phyloP scores from a whole-genome alignment of 2,113 vertebrate genomes.

The Glaucomys volans region DNA sequence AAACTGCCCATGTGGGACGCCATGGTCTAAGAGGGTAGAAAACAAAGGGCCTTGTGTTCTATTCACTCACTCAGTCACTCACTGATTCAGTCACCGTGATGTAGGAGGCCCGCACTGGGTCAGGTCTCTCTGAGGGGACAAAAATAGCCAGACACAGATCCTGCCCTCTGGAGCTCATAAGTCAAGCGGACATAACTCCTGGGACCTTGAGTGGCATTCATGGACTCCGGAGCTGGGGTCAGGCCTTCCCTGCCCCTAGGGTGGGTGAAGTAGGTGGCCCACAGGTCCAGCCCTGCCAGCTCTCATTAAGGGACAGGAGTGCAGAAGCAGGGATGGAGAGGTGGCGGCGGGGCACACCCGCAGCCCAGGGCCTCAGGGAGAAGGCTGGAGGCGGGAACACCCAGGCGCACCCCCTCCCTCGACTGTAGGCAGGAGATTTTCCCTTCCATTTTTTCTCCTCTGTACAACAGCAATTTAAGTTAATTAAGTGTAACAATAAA shows the following conservation, averaged over 20 bases:
- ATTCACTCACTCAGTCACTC: neutral
- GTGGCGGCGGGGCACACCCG: neutral
- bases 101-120: neutral
- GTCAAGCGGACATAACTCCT: neutral
- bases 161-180: neutral
- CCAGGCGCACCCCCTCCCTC: neutral
- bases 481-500: conserved; percentile 78
- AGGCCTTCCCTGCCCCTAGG: neutral
- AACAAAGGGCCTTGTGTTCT: neutral
- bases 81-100: neutral
- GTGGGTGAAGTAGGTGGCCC: neutral
- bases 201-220: neutral
- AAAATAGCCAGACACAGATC: neutral
- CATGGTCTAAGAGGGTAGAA: neutral
- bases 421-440: conserved; percentile 63
- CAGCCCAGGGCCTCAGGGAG: neutral
- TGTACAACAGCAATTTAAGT: conserved; percentile 72
- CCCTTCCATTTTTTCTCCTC: conserved; percentile 48
- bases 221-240: neutral
- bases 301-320: neutral
- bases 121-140: neutral
- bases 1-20: too few relatives aligned
- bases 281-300: neutral
- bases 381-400: neutral
- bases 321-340: neutral